Conservation (phyloP, 2,888 invertebrate species). For the Diaperis boleti region DNA sequence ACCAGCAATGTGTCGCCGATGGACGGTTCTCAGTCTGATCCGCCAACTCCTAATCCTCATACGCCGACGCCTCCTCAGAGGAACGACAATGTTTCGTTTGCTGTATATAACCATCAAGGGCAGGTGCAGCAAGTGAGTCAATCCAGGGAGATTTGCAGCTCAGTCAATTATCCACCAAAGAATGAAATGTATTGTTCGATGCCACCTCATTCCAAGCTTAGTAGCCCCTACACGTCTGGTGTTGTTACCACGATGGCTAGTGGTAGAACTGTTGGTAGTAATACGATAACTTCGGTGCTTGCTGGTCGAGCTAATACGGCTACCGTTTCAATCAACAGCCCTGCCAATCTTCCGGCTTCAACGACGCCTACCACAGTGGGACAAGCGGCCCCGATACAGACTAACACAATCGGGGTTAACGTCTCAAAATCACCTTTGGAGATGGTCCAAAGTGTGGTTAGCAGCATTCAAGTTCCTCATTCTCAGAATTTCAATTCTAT, state of each 20-base stretch:
- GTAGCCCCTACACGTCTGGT: conserved; percentile 55
- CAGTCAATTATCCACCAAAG: conserved; percentile 43
- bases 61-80: conserved; percentile 64
- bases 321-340: conserved; percentile 80
- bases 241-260: conserved; percentile 76
- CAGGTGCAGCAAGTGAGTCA: conserved; percentile 43
- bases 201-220: conserved; percentile 42
- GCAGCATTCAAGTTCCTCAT: conserved; percentile 73
- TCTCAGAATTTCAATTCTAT: conserved; percentile 53
- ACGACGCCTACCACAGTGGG: conserved; percentile 52
- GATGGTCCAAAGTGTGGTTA: conserved; percentile 84
- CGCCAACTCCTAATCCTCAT: conserved; percentile 64
- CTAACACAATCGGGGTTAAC: conserved; percentile 60
- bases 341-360: conserved; percentile 65
- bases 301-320: conserved; percentile 83
- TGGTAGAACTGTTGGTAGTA: conserved; percentile 81
- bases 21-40: conserved; percentile 72
- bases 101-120: conserved; percentile 43
- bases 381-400: conserved; percentile 41
- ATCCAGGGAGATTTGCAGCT: conserved; percentile 38
- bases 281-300: conserved; percentile 84
- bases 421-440: conserved; percentile 76
- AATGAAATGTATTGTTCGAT: conserved; percentile 47
- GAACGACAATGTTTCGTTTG: conserved; percentile 43
- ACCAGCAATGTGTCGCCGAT: conserved; percentile 84